phyloP scores from a whole-genome alignment of 2,113 vertebrate genomes.

The Athene cunicularia region DNA sequence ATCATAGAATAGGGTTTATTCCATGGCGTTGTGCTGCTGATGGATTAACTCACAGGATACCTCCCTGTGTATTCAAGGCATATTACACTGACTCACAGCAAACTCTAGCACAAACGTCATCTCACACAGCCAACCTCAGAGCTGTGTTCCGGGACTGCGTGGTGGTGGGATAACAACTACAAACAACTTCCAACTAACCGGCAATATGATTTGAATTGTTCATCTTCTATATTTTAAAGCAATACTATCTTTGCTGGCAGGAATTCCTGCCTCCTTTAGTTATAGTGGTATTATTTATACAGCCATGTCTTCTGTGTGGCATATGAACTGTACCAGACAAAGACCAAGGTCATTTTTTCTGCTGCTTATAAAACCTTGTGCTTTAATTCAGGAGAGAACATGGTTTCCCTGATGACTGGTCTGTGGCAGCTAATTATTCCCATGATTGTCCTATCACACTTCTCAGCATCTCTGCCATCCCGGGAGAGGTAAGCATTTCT shows the following conservation, averaged over 20 bases:
- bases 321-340: not conserved
- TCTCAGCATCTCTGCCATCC: constrained; percentile 44
- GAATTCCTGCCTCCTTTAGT: not conserved
- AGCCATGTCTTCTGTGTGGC: not conserved
- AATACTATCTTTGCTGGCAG: not conserved
- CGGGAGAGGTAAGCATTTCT: constrained; percentile 40
- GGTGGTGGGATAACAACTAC: not conserved
- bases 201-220: not conserved
- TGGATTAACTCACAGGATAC: not conserved
- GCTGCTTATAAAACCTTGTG: not conserved
- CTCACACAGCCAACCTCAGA: not conserved
- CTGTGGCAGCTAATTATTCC: constrained; percentile 43
- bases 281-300: not conserved
- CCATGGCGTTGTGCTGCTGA: not conserved
- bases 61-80: not conserved
- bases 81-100: not conserved
- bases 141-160: not conserved
- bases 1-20: not conserved
- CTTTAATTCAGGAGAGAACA: constrained; percentile 23
- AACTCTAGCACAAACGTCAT: not conserved
- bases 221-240: not conserved
- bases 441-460: constrained; percentile 44
- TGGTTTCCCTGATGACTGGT: not conserved
- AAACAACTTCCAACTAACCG: not conserved
- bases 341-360: not conserved